phyloP scores from a whole-genome alignment of 2,113 vertebrate species.

The Polypterus senegalus region DNA sequence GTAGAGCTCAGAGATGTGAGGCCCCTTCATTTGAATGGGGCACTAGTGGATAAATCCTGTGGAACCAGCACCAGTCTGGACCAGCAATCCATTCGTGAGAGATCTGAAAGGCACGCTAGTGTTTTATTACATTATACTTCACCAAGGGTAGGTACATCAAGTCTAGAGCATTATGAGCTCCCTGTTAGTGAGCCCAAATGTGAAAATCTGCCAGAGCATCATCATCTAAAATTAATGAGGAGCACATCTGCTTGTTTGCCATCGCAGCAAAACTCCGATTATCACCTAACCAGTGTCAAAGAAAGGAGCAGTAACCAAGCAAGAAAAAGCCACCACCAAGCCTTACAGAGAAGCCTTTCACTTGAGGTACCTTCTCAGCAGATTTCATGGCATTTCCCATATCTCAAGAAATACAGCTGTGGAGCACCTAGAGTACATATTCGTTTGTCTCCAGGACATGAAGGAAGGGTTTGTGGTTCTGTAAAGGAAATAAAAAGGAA shows the following conservation, averaged over 20 bases:
- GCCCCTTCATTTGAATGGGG: slow-evolving; percentile 53
- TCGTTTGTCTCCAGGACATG: slow-evolving; percentile 64
- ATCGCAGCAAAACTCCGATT: slow-evolving; percentile 40
- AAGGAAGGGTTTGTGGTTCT: slow-evolving; percentile 40
- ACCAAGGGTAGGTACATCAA: slow-evolving; percentile 41
- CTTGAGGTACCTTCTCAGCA: slow-evolving; percentile 63
- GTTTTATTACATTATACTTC: slow-evolving; percentile 60
- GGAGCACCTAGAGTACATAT: slow-evolving; percentile 75
- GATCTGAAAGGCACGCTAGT: slow-evolving; percentile 46
- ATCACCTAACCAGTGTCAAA: slow-evolving; percentile 28
- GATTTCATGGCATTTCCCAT: slow-evolving; percentile 70
- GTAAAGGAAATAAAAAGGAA: slow-evolving; percentile 38
- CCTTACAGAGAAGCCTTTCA: slow-evolving; percentile 82
- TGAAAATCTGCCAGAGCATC: slow-evolving; percentile 24
- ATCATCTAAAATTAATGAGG: slow-evolving; percentile 43
- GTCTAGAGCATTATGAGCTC: slow-evolving; percentile 30
- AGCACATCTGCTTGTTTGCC: slow-evolving; percentile 52
- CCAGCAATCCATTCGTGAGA: slow-evolving; percentile 34
- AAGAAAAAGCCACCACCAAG: slow-evolving; percentile 34
- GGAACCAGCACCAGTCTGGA: slow-evolving; percentile 20
- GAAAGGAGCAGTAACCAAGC: slow-evolving; percentile 37
- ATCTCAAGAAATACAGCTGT: slow-evolving; percentile 52
- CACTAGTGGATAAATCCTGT: slow-evolving; percentile 41
- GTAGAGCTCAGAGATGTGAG: slow-evolving; percentile 55
- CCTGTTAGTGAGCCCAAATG: slow-evolving; percentile 25